phyloP scores from a whole-genome alignment of 2,113 vertebrate genomes.

The Vulpes ferrilata region DNA sequence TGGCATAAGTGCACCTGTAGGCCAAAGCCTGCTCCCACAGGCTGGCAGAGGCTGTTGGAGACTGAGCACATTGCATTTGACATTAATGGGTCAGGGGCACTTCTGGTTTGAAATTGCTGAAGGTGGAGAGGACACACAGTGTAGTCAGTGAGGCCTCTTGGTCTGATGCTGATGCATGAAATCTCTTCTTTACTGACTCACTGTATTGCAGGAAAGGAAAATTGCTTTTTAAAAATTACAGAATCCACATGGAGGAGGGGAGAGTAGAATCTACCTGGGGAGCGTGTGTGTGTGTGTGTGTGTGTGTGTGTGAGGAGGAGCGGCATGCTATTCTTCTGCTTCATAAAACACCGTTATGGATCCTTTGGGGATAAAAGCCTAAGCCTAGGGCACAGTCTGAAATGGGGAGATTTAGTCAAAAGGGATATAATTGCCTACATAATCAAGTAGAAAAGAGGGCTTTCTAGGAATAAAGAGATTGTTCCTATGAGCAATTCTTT shows the following conservation, averaged over 20 bases:
- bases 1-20: not conserved
- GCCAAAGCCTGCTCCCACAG: constrained; percentile 17
- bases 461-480: constrained; percentile 46
- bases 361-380: constrained; percentile 2
- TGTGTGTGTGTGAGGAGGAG: too few species aligned
- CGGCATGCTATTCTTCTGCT: not conserved
- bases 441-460: constrained; percentile 8
- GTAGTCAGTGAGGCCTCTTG: constrained; percentile 24
- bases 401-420: constrained; percentile 28
- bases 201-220: not conserved
- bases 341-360: not conserved
- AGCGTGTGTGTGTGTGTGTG: too few species aligned
- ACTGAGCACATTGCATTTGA: constrained; percentile 49
- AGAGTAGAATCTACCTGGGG: not conserved
- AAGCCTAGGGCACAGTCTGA: not conserved
- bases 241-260: not conserved
- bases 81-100: constrained; percentile 53
- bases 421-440: not conserved
- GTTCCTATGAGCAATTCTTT: not conserved
- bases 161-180: not conserved
- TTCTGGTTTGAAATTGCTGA: constrained; percentile 25
- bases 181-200: constrained; percentile 32
- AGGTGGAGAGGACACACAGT: not conserved
- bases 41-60: not conserved
- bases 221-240: constrained; percentile 19